Conservation (phyloP, 2,888 invertebrate species). For the Dicyrtomina minuta region DNA sequence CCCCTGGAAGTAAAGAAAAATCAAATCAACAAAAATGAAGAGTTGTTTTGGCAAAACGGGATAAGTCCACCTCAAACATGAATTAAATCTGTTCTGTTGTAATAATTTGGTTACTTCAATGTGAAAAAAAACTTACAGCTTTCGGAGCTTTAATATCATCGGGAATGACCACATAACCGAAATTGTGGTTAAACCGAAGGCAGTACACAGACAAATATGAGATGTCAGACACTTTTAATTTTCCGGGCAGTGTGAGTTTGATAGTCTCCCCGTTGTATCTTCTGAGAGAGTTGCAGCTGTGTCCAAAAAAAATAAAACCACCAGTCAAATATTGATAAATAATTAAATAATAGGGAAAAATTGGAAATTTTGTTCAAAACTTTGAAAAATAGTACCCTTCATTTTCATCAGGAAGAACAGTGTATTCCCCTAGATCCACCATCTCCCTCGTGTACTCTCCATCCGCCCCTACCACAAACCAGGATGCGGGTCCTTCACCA, state of each 20-base stretch:
- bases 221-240: slow-evolving; percentile 82
- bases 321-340: too few species aligned
- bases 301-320: slow-evolving; percentile 1
- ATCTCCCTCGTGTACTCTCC: slow-evolving; percentile 41
- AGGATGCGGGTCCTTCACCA: slow-evolving; percentile 42
- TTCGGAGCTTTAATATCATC: slow-evolving; percentile 34
- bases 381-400: slow-evolving; percentile 37
- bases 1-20: slow-evolving; percentile 10
- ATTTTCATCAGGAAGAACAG: slow-evolving; percentile 49
- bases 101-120: too few species aligned
- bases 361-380: background rate
- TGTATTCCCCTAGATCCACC: slow-evolving; percentile 37
- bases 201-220: slow-evolving; percentile 92
- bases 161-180: slow-evolving; percentile 86
- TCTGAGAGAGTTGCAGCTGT: slow-evolving; percentile 71
- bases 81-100: background rate
- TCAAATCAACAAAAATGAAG: too few species aligned
- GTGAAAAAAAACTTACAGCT: too few species aligned
- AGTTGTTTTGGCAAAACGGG: too few species aligned
- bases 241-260: slow-evolving; percentile 81
- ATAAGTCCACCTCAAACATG: background rate
- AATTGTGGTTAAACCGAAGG: slow-evolving; percentile 84
- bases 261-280: slow-evolving; percentile 89
- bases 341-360: too few species aligned
- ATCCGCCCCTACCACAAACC: slow-evolving; percentile 49